Evolutionary conservation across 1,140 invertebrate species (phyloP).

Genomic region (Oncopeltus fasciatus): DNA sequence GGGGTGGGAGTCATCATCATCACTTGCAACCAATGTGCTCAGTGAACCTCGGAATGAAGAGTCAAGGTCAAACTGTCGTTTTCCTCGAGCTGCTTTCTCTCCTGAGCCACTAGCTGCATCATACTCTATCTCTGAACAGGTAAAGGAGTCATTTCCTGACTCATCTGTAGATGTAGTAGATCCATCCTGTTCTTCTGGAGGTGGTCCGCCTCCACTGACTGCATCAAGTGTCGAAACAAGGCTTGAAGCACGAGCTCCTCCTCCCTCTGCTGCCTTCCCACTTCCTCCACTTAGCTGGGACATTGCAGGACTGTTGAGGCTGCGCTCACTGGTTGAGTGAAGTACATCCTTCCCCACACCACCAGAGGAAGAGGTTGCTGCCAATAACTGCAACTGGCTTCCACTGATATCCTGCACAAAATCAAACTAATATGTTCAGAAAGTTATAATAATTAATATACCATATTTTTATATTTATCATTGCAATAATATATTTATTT

Average conservation of each 20-base stretch:
- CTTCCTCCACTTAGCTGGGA: slow-evolving; percentile 68
- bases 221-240: slow-evolving; percentile 82
- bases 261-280: slow-evolving; percentile 41
- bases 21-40: slow-evolving; percentile 80
- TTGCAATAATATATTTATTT: no score
- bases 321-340: slow-evolving; percentile 77
- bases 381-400: slow-evolving; percentile 72
- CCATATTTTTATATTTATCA: no score
- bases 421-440: neutral
- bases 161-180: slow-evolving; percentile 86
- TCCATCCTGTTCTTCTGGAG: slow-evolving; percentile 48
- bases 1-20: slow-evolving; percentile 65
- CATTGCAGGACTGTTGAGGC: slow-evolving; percentile 79
- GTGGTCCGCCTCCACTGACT: slow-evolving; percentile 77
- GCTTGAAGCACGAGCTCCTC: slow-evolving; percentile 65
- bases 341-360: slow-evolving; percentile 65
- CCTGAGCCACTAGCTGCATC: slow-evolving; percentile 72
- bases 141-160: slow-evolving; percentile 92
- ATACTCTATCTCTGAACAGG: slow-evolving; percentile 94
- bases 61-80: slow-evolving; percentile 75
- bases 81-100: slow-evolving; percentile 20
- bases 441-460: no score
- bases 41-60: slow-evolving; percentile 85
- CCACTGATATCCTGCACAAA: slow-evolving; percentile 72
- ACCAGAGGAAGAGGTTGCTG: slow-evolving; percentile 71